Conservation (phyloP, 2,113 vertebrate genomes). For the Sinocyclocheilus anophthalmus region DNA sequence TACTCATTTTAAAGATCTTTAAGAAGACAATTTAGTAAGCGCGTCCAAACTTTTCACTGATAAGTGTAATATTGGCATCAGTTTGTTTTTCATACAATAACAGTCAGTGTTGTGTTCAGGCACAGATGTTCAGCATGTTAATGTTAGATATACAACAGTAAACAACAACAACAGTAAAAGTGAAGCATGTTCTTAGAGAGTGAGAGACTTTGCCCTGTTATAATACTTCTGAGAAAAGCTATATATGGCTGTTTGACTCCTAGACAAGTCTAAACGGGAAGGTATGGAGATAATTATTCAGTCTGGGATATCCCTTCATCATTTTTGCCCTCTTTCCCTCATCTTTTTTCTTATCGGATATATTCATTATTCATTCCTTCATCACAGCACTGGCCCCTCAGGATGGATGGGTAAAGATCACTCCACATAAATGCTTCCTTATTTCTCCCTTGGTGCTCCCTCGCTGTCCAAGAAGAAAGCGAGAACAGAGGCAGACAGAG, state of each 20-base stretch:
- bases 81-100: neutral
- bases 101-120: neutral
- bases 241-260: conserved; percentile 21
- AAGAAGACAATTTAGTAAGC: neutral
- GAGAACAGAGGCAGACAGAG: conserved; percentile 27
- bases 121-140: neutral
- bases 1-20: neutral
- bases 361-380: conserved; percentile 70
- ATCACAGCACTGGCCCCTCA: conserved; percentile 63
- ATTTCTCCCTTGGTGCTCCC: conserved; percentile 61
- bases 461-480: conserved; percentile 39
- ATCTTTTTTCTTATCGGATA: conserved; percentile 60
- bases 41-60: neutral
- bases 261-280: conserved; percentile 7
- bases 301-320: conserved; percentile 48
- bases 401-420: conserved; percentile 66
- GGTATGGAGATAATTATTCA: conserved; percentile 49
- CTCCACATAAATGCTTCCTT: conserved; percentile 62
- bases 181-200: neutral
- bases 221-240: conserved; percentile 1
- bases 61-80: neutral
- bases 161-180: conserved; percentile 15
- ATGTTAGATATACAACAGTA: neutral
- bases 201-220: neutral
- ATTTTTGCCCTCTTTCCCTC: conserved; percentile 51